phyloP scores from a whole-genome alignment of 2,888 invertebrate species.

The Melinopterus prodromus region DNA sequence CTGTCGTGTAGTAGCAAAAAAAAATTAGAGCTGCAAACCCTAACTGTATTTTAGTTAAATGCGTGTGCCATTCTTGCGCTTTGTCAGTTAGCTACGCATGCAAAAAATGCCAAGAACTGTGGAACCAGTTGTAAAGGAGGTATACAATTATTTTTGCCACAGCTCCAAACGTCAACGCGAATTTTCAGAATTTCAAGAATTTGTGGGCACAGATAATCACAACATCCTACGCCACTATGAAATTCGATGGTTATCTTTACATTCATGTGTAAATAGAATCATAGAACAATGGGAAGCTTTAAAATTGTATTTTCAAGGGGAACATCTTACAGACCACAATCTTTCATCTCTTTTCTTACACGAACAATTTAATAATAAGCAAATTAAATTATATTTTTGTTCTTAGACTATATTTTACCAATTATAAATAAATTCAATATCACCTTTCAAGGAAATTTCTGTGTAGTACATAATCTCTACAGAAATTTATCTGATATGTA shows the following conservation, averaged over 20 bases:
- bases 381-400: slow-evolving; percentile 4
- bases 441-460: not conserved
- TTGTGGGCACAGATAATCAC: not conserved
- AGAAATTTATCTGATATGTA: not conserved
- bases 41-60: not conserved
- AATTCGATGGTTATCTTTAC: not conserved
- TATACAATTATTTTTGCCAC: not conserved
- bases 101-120: not conserved
- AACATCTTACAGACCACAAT: not conserved
- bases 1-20: not conserved
- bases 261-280: not conserved
- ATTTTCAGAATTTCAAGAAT: not conserved
- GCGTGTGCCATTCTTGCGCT: slow-evolving; percentile 7
- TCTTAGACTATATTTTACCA: not conserved
- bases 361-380: slow-evolving; percentile 4
- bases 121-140: not conserved
- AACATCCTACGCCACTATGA: not conserved
- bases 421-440: not conserved
- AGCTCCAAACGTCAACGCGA: slow-evolving; percentile 9
- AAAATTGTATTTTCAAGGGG: slow-evolving; percentile 6
- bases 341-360: not conserved
- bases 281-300: slow-evolving; percentile 7
- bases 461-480: not conserved
- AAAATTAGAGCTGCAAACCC: not conserved
- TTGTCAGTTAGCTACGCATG: not conserved